Evolutionary conservation across 1,140 invertebrate species (phyloP).

Genomic region (Manduca sexta): DNA sequence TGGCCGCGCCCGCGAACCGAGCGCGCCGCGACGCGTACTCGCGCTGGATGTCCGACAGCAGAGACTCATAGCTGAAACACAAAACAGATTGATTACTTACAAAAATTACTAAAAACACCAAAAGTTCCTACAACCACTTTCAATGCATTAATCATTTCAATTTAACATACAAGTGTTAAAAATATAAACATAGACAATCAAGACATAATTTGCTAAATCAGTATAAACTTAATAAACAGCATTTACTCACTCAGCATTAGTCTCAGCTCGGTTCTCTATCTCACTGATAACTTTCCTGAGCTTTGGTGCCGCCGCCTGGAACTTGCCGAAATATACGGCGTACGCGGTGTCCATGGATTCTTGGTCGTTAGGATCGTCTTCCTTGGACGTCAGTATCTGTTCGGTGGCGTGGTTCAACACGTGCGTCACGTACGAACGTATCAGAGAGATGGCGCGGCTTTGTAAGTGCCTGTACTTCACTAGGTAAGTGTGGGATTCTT

Average conservation of each 20-base stretch:
- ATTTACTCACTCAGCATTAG: conserved; percentile 78
- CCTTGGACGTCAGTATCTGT: conserved; percentile 75
- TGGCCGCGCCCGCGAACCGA: conserved; percentile 82
- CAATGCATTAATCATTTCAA: too few relatives aligned
- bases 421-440: conserved; percentile 83
- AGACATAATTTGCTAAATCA: too few relatives aligned
- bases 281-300: conserved; percentile 87
- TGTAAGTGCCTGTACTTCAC: conserved; percentile 87
- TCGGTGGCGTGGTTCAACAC: conserved; percentile 85
- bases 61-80: conserved; percentile 78
- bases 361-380: conserved; percentile 58
- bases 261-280: conserved; percentile 83
- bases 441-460: conserved; percentile 83
- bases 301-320: conserved; percentile 90
- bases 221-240: too few relatives aligned
- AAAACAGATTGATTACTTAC: too few relatives aligned
- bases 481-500: conserved; percentile 81
- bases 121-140: too few relatives aligned
- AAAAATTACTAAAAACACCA: too few relatives aligned
- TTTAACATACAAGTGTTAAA: too few relatives aligned
- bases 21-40: conserved; percentile 87
- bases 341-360: conserved; percentile 83
- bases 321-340: conserved; percentile 95
- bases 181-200: too few relatives aligned
- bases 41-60: conserved; percentile 89